Conservation (phyloP, 2,113 vertebrate species). For the Chamaetylas fuelleborni region DNA sequence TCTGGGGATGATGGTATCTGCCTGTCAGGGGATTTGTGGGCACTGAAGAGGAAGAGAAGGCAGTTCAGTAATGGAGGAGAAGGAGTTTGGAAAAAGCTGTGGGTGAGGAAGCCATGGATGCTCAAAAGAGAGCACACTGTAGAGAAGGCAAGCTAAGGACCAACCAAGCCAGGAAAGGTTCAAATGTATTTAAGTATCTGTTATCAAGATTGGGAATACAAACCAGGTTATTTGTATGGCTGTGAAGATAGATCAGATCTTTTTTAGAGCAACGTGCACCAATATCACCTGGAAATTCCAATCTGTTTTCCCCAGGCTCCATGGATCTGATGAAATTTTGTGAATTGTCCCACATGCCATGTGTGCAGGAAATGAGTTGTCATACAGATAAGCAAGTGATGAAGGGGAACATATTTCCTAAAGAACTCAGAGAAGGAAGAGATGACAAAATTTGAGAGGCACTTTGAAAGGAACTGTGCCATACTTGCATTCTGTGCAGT, state of each 20-base stretch:
- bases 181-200: background rate
- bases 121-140: background rate
- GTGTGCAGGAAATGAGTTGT: background rate
- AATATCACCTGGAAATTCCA: background rate
- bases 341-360: background rate
- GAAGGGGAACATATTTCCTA: background rate
- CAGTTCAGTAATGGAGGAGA: background rate
- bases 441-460: background rate
- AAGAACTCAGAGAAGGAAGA: background rate
- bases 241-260: background rate
- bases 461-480: background rate
- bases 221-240: background rate
- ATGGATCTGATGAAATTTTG: background rate
- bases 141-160: background rate
- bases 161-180: background rate
- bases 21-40: background rate
- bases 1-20: background rate
- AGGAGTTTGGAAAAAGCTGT: background rate
- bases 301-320: background rate
- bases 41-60: background rate
- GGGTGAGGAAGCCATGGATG: background rate
- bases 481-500: background rate
- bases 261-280: background rate
- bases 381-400: background rate
- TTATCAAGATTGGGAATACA: background rate